Base-by-base conservation (phyloP, 2,797 vertebrate genomes). In the Arrhamphus sclerolepis region DNA sequence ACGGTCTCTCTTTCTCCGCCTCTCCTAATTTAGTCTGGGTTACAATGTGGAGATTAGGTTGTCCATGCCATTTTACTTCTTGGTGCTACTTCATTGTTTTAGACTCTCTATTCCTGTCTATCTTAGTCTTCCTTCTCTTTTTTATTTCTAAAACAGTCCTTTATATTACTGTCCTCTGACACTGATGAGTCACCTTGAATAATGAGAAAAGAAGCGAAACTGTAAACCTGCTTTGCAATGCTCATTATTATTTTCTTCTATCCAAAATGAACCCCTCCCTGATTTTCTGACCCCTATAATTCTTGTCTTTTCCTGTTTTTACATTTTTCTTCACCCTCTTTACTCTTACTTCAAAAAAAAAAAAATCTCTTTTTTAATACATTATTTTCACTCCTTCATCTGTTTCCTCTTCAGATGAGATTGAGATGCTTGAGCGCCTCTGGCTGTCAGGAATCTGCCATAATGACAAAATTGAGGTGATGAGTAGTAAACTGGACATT, bases 371-470 rank as follows among this genome's bases (percentile, higher is more conserved):
- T 46, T 64, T 73, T 66, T 40, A 64, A 57, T 50, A 39, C 40
- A 11, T 28, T 18, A 8, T 5, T 38, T 31, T 41, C 20, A 29
- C 40, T 42, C 46, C 41, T 39, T 8, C 34, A 7, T 53, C 24
- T 59, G 39, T 28, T 48, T 38, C 24, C 9, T 19, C 28, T 24
- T 51, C 91, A 96, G 95, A 95, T 88, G 95, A 95, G 77, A 95
- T 95, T 76, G 95, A 95, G 83, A 93, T 95, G 93, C 91, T 96
- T 85, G 95, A 95, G 85, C 93, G 94, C 54, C 92, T 95, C 46
- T 96, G 95, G 95, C 91, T 96, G 71, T 96, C 95, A 5, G 95
- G 94, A 29, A 95, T 95, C 84, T 95, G 94, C 87, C 94, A 95
- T 81, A 95, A 95, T 75, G 94, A 95, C 87, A 95, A 95, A 87